phyloP scores from a whole-genome alignment of 2,888 invertebrate species.

The Plagiodera versicolora region DNA sequence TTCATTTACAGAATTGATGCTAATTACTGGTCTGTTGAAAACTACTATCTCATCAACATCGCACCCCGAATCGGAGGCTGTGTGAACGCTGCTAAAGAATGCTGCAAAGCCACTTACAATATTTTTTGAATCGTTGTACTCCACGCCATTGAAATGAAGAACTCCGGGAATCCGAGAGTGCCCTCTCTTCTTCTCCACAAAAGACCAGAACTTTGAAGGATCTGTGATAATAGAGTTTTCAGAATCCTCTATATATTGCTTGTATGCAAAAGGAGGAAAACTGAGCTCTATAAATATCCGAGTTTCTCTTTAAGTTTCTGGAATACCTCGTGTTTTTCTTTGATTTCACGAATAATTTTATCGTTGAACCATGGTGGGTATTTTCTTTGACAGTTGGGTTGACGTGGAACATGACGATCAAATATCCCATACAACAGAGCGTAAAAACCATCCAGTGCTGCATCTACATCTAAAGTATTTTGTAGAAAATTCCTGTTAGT shows the following conservation, averaged over 20 bases:
- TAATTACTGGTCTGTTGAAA: neutral
- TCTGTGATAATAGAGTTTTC: conserved; percentile 7
- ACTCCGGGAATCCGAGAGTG: conserved; percentile 1
- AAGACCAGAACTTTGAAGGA: conserved; percentile 5
- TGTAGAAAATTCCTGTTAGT: conserved; percentile 1
- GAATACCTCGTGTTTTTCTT: neutral
- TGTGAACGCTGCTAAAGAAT: conserved; percentile 6
- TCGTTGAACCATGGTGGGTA: neutral
- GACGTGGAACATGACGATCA: conserved; percentile 1
- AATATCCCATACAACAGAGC: conserved; percentile 5
- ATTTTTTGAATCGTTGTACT: neutral
- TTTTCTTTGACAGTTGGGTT: conserved; percentile 2
- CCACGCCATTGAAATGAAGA: neutral
- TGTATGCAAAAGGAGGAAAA: neutral
- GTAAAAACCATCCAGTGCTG: neutral
- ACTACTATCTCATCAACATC: conserved; percentile 1
- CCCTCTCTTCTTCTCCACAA: neutral
- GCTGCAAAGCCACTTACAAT: neutral
- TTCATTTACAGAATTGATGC: neutral
- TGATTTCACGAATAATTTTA: conserved; percentile 2
- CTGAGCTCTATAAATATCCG: conserved; percentile 1
- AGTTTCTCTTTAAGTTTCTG: neutral
- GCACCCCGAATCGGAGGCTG: neutral
- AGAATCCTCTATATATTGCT: conserved; percentile 1
- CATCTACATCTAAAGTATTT: neutral